phyloP scores from a whole-genome alignment of 2,888 invertebrate genomes.

The Blomia tropicalis region DNA sequence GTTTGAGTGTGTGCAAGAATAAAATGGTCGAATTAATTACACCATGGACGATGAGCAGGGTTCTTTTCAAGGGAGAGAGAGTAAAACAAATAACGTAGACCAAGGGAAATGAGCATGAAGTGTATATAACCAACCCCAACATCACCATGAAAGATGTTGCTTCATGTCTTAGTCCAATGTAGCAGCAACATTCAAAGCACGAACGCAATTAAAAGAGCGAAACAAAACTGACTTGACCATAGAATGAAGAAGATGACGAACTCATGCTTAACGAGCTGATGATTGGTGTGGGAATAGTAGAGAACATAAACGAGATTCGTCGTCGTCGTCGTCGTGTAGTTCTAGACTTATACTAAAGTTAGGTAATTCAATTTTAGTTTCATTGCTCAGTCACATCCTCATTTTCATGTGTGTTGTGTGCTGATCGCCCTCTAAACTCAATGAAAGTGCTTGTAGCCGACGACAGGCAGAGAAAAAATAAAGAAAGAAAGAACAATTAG shows the following conservation, averaged over 20 bases:
- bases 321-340: too few relatives aligned
- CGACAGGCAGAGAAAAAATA: not conserved
- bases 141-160: too few relatives aligned
- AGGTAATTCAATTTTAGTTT: conserved; percentile 11
- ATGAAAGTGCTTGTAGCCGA: not conserved
- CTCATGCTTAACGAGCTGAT: conserved; percentile 18
- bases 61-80: not conserved
- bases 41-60: too few relatives aligned
- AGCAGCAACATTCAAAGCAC: not conserved
- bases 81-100: not conserved
- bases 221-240: not conserved
- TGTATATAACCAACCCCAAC: too few relatives aligned
- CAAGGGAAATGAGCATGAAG: too few relatives aligned
- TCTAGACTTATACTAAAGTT: too few relatives aligned
- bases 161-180: too few relatives aligned
- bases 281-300: conserved; percentile 19
- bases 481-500: conserved; percentile 2
- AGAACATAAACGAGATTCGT: not conserved
- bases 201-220: conserved; percentile 7
- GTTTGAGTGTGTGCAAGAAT: too few relatives aligned
- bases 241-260: not conserved
- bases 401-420: too few relatives aligned
- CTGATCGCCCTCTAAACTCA: too few relatives aligned
- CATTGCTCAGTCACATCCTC: not conserved
- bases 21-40: not conserved